phyloP scores from a whole-genome alignment of 2,113 vertebrate species.

The Xenopus borealis region DNA sequence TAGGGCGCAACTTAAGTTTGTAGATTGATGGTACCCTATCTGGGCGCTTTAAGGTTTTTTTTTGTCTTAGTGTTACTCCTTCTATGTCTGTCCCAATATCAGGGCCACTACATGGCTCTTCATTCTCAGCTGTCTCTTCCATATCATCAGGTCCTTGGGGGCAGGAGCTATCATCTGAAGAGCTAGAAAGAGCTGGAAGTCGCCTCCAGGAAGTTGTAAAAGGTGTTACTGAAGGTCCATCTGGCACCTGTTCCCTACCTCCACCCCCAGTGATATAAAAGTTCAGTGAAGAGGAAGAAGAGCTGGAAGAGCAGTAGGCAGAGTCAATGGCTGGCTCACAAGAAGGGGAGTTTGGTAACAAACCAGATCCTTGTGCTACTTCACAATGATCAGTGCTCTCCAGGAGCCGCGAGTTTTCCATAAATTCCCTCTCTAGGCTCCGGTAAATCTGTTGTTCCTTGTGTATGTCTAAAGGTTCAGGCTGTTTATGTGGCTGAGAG shows the following conservation, averaged over 20 bases:
- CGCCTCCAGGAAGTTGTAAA: slow-evolving; percentile 54
- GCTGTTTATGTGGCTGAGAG: slow-evolving; percentile 14
- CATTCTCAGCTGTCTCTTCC: slow-evolving; percentile 32
- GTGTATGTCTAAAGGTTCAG: slow-evolving; percentile 70
- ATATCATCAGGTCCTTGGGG: slow-evolving; percentile 53
- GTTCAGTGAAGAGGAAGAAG: slow-evolving; percentile 81
- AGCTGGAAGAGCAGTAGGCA: slow-evolving; percentile 87
- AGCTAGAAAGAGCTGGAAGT: slow-evolving; percentile 74
- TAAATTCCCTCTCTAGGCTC: slow-evolving; percentile 85
- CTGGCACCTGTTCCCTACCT: slow-evolving; percentile 25
- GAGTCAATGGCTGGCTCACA: slow-evolving; percentile 76
- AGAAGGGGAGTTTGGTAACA: slow-evolving; percentile 49
- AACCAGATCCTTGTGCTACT: slow-evolving; percentile 41
- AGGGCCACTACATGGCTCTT: slow-evolving; percentile 53
- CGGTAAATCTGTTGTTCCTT: slow-evolving; percentile 80
- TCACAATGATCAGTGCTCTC: neutral
- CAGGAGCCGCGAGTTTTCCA: slow-evolving; percentile 74
- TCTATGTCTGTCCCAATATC: slow-evolving; percentile 52
- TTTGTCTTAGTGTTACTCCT: slow-evolving; percentile 52
- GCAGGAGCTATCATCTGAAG: slow-evolving; percentile 71
- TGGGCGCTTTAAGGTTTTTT: slow-evolving; percentile 61
- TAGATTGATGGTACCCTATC: slow-evolving; percentile 58
- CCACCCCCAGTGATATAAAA: slow-evolving; percentile 59
- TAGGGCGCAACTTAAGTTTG: slow-evolving; percentile 57
- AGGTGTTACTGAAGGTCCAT: slow-evolving; percentile 46